Evolutionary conservation across 2,797 vertebrate genomes (phyloP).

Genomic region (Sparidentex hasta): DNA sequence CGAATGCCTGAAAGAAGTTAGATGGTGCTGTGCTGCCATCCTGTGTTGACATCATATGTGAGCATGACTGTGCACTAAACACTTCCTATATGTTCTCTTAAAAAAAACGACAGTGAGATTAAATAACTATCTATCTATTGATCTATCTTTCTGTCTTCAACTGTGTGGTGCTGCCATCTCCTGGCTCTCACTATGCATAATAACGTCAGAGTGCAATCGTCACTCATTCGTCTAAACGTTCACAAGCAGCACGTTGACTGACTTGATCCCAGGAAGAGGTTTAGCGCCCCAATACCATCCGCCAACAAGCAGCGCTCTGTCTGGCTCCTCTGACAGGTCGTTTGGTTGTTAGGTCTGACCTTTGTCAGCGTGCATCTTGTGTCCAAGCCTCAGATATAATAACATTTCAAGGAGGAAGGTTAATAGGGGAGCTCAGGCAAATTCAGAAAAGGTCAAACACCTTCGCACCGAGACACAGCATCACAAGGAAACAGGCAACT

Average conservation of each 20-base stretch:
- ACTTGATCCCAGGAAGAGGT: conserved; percentile 45
- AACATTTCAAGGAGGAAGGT: conserved; percentile 86
- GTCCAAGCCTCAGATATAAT: conserved; percentile 64
- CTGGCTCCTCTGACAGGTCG: conserved; percentile 67
- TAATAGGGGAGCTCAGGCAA: conserved; percentile 71
- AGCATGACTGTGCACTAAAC: neutral
- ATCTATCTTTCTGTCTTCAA: neutral
- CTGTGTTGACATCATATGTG: conserved; percentile 33
- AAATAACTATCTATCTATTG: neutral
- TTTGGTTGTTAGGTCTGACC: conserved; percentile 76
- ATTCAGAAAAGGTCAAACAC: conserved; percentile 80
- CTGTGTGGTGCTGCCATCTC: conserved; percentile 26
- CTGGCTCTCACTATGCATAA: neutral
- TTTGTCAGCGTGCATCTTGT: conserved; percentile 72
- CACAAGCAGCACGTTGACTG: conserved; percentile 4
- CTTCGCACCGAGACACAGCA: neutral
- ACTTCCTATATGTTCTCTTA: neutral
- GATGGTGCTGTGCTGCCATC: conserved; percentile 71
- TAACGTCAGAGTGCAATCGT: neutral
- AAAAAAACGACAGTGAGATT: neutral
- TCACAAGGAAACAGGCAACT: conserved; percentile 46
- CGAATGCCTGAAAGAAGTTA: neutral
- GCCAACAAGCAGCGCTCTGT: conserved; percentile 19
- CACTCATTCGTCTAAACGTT: neutral
- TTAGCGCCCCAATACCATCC: conserved; percentile 37